Percentiles rank a stretch among this genome's conserved stretches.
phyloP scores from a whole-genome alignment of 2,888 invertebrate species.

The Cynaeus angustus region DNA sequence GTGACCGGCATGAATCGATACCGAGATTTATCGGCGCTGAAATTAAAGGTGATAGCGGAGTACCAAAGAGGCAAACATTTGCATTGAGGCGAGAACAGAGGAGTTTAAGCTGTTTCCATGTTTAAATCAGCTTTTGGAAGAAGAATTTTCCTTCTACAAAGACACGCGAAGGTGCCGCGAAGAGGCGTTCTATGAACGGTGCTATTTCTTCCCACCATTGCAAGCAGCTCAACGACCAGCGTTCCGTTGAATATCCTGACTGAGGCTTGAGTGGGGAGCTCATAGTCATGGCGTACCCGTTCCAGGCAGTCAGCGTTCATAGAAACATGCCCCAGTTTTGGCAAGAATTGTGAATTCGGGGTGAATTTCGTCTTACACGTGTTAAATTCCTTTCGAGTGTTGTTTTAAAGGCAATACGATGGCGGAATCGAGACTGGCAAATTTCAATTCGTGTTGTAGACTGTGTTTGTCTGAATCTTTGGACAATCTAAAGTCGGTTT shows the following conservation, averaged over 20 bases:
- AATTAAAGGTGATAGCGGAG: conserved; percentile 23
- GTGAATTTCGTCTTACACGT: conserved; percentile 27
- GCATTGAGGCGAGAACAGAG: neutral
- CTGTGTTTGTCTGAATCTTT: conserved; percentile 68
- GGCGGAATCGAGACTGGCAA: conserved; percentile 55
- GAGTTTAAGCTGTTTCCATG: neutral
- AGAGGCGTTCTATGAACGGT: conserved; percentile 18
- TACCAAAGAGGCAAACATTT: conserved; percentile 12
- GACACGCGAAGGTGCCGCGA: conserved; percentile 24
- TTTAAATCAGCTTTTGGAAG: conserved; percentile 6
- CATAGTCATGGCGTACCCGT: conserved; percentile 58
- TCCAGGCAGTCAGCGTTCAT: conserved; percentile 53
- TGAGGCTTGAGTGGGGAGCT: conserved; percentile 55
- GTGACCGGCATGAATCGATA: conserved; percentile 34
- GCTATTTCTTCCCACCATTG: conserved; percentile 46
- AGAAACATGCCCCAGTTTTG: conserved; percentile 52
- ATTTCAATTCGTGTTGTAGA: conserved; percentile 68
- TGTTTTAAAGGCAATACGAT: conserved; percentile 46
- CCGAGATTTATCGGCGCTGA: conserved; percentile 20
- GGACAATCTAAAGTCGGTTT: conserved; percentile 66
- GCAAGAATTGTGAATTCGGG: conserved; percentile 21
- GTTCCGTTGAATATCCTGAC: conserved; percentile 52
- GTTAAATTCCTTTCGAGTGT: conserved; percentile 28
- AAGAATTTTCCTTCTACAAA: conserved; percentile 35
- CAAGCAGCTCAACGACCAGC: conserved; percentile 52